A percentile compares a stretch with the other conserved stretches of the same genome.
Conservation (phyloP, 2,113 vertebrate genomes). For the Nettapus auritus region DNA sequence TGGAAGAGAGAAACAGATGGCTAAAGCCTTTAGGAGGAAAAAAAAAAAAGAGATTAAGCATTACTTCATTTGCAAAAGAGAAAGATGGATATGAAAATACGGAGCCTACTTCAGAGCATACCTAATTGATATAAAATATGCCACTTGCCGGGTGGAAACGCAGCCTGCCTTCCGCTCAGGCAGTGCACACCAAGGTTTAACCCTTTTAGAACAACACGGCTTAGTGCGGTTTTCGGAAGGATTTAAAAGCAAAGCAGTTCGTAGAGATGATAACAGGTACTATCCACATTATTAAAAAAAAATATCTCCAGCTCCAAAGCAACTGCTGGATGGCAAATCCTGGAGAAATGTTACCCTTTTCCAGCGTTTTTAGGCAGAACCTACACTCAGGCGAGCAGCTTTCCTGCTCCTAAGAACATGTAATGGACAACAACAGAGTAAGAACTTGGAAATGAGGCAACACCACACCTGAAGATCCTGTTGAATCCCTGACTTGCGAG, state of each 20-base stretch:
- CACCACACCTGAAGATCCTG: not conserved
- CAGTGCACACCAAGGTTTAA: not conserved
- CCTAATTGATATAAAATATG: not conserved
- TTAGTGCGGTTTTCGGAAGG: not conserved
- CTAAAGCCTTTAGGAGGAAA: not conserved
- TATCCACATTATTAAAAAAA: not conserved
- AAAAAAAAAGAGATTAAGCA: not conserved
- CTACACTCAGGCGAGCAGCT: not conserved
- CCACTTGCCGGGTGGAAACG: not conserved
- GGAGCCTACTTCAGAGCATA: not conserved
- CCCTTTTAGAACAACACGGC: not conserved
- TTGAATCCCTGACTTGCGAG: not conserved
- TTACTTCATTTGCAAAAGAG: conserved; percentile 5
- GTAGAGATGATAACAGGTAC: not conserved
- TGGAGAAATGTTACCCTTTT: not conserved
- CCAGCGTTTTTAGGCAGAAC: not conserved
- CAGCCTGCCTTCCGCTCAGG: not conserved
- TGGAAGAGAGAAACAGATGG: conserved; percentile 49
- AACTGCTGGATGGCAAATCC: not conserved
- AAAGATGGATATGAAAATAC: not conserved
- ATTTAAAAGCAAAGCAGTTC: not conserved
- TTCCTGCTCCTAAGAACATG: not conserved
- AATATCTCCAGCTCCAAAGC: not conserved
- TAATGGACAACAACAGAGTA: not conserved
- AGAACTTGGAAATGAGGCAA: not conserved